Percentiles rank a stretch among this genome's conserved stretches.
Conservation (phyloP, 2,113 vertebrate species). For the Zootoca vivipara region DNA sequence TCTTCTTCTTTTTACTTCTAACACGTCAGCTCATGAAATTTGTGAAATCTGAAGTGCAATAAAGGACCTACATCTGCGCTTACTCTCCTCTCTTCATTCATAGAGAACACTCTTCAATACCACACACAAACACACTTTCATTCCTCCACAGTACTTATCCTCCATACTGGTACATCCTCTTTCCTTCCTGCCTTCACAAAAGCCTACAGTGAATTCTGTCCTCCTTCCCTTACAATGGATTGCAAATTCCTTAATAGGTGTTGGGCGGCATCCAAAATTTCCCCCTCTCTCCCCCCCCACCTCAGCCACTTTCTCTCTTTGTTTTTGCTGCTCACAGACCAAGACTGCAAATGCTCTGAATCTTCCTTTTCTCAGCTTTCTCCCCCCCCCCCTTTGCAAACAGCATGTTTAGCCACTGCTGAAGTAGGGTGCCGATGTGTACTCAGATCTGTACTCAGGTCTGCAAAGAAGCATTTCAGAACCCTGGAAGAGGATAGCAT, state of each 20-base stretch:
- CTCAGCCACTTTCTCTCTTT: not conserved
- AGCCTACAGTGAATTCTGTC: not conserved
- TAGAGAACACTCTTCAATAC: not conserved
- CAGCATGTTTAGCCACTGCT: not conserved
- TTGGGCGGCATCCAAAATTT: not conserved
- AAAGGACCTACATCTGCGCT: not conserved
- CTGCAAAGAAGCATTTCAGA: not conserved
- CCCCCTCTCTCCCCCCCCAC: not conserved
- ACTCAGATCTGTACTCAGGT: not conserved
- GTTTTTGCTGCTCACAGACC: not conserved
- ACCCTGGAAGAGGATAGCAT: not conserved
- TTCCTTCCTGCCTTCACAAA: constrained; percentile 5
- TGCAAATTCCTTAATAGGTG: not conserved
- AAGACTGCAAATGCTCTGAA: not conserved
- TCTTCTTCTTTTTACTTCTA: not conserved
- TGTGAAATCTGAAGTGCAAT: not conserved
- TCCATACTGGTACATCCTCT: not conserved
- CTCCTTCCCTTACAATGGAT: not conserved
- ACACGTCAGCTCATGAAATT: not conserved
- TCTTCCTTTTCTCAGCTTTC: too few relatives aligned
- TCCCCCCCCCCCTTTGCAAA: not conserved
- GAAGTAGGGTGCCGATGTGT: not conserved
- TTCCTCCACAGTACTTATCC: not conserved
- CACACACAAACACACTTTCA: not conserved
- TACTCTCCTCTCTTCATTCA: not conserved